These are phyloP conservation scores for Cheilinus undulatus DNA, from an alignment of 2,113 vertebrate genomes.

Conservation along the genomic window DNA sequence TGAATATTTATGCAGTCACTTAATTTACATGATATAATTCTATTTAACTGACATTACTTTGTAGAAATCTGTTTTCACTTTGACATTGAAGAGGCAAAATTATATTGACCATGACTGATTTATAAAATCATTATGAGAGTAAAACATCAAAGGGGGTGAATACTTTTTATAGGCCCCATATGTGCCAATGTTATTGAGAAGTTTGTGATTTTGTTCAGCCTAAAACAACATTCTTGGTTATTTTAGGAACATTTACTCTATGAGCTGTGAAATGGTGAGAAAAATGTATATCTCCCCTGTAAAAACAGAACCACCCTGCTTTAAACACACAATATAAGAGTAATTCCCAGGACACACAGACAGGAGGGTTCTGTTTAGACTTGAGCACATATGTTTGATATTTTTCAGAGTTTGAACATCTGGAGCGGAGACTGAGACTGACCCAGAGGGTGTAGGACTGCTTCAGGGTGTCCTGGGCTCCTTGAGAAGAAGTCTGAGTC, in stretches of 20 bases:
- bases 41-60: too few relatives aligned
- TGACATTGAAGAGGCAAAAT: too few relatives aligned
- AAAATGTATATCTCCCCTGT: neutral
- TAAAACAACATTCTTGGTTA: conserved; percentile 34
- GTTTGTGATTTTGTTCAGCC: neutral
- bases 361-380: conserved; percentile 5
- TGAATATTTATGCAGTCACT: too few relatives aligned
- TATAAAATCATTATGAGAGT: too few relatives aligned
- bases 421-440: conserved; percentile 68
- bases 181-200: neutral
- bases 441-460: conserved; percentile 88
- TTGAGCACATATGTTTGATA: neutral
- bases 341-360: neutral
- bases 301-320: conserved; percentile 16
- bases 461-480: conserved; percentile 60
- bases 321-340: conserved; percentile 20
- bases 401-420: neutral
- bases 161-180: neutral
- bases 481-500: conserved; percentile 78
- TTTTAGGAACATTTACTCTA: neutral
- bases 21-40: too few relatives aligned
- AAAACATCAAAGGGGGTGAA: too few relatives aligned
- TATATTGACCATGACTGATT: too few relatives aligned
- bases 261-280: conserved; percentile 14
- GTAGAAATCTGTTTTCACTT: too few relatives aligned